Conservation (phyloP, 2,888 invertebrate genomes). For the Liodrosophila aerea region DNA sequence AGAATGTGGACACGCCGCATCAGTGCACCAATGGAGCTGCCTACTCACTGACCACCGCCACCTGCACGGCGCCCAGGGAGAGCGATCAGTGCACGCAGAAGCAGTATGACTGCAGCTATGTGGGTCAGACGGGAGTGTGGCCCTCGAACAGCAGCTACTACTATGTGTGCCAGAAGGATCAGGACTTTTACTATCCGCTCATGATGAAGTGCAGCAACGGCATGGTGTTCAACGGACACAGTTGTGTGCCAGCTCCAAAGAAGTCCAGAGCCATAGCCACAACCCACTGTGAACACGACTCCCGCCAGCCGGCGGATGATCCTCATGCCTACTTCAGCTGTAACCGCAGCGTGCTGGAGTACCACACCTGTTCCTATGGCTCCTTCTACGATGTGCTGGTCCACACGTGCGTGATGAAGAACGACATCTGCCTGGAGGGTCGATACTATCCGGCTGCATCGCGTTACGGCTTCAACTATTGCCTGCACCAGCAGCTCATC, state of each 20-base stretch:
- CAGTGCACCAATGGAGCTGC: slow-evolving; percentile 65
- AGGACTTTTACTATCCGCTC: slow-evolving; percentile 61
- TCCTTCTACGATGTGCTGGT: no score
- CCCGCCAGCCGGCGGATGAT: no score
- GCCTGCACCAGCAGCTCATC: no score
- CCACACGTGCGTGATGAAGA: no score
- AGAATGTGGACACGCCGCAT: slow-evolving; percentile 52
- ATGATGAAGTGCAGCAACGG: slow-evolving; percentile 70
- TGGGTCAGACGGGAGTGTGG: slow-evolving; percentile 72
- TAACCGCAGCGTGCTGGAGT: no score
- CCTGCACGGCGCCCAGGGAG: slow-evolving; percentile 58
- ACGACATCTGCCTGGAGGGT: no score
- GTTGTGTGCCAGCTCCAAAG: slow-evolving; percentile 38
- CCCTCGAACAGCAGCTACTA: slow-evolving; percentile 65
- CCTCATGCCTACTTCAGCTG: no score
- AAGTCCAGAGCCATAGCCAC: no score
- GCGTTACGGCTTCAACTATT: not conserved
- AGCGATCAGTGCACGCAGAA: slow-evolving; percentile 54
- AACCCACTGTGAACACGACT: no score
- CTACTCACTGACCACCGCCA: slow-evolving; percentile 60
- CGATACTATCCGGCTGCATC: no score
- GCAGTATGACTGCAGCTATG: slow-evolving; percentile 66
- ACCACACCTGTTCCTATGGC: no score
- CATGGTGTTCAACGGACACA: slow-evolving; percentile 54
- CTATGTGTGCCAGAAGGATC: slow-evolving; percentile 69